A percentile compares a stretch with the other conserved stretches of the same genome.
These are phyloP conservation scores for Lamproptera curius DNA, from an alignment of 2,888 invertebrate genomes.

Conservation along the genomic window DNA sequence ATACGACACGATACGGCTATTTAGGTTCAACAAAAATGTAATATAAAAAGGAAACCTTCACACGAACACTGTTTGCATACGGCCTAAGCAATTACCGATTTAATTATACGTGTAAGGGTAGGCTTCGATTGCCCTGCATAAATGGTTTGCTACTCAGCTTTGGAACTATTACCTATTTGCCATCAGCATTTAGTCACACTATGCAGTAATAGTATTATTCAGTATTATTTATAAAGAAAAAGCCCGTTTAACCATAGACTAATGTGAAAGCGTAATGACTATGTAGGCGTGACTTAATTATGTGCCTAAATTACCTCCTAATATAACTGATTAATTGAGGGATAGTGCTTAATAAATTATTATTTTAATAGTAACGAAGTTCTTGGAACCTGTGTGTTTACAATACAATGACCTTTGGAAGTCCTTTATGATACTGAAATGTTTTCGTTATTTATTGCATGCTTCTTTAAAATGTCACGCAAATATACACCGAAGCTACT, in stretches of 20 bases:
- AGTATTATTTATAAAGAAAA: conserved; percentile 8
- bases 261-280: conserved; percentile 3
- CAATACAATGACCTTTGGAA: conserved; percentile 13
- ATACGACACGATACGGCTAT: too few species aligned
- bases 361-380: background rate
- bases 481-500: too few species aligned
- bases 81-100: conserved; percentile 5
- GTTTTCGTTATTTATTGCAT: background rate
- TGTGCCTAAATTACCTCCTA: background rate
- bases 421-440: conserved; percentile 6
- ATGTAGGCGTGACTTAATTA: conserved; percentile 11
- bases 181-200: conserved; percentile 4
- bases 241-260: background rate
- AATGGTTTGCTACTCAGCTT: conserved; percentile 7
- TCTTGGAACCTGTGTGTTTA: background rate
- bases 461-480: background rate
- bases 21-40: too few species aligned
- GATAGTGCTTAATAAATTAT: background rate
- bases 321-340: background rate
- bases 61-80: background rate
- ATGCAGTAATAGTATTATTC: background rate
- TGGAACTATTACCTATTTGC: conserved; percentile 11
- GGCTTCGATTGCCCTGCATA: background rate
- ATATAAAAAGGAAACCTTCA: background rate
- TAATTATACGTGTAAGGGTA: conserved; percentile 8